A percentile compares a stretch with the other conserved stretches of the same genome.
phyloP scores from a whole-genome alignment of 2,797 vertebrate species.

The Epinephelus coioides region DNA sequence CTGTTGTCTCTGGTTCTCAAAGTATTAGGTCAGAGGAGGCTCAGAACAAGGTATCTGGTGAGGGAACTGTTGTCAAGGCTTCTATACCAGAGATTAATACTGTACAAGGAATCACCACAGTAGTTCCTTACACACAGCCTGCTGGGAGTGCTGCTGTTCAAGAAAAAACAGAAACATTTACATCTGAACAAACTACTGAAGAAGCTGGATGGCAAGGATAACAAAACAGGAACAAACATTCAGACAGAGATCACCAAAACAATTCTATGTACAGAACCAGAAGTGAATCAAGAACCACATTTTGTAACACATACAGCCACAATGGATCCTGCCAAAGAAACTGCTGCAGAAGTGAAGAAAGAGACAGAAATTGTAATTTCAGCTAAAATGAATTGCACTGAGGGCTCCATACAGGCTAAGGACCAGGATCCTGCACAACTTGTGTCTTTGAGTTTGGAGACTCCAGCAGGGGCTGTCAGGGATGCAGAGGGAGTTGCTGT shows the following conservation, averaged over 20 bases:
- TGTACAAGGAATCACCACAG: no score
- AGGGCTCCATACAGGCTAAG: not conserved
- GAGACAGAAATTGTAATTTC: not conserved
- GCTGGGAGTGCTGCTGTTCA: no score
- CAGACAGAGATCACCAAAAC: not conserved
- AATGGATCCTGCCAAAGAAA: not conserved
- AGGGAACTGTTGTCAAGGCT: not conserved
- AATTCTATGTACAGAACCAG: not conserved
- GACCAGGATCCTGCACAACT: not conserved
- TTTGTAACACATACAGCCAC: not conserved
- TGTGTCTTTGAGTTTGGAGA: not conserved
- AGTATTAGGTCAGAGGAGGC: not conserved
- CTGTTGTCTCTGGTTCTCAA: not conserved
- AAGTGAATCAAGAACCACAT: constrained; percentile 4
- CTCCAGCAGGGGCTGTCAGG: not conserved
- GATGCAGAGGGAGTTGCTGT: not conserved
- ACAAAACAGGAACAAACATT: not conserved
- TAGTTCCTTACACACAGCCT: no score
- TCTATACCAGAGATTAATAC: no score
- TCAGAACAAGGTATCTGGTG: not conserved
- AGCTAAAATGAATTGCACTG: not conserved
- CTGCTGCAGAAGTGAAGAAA: not conserved
- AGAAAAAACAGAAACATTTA: no score
- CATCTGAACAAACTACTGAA: not conserved
- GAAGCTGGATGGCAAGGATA: not conserved